Percentiles rank a stretch among this genome's conserved stretches.
phyloP scores from a whole-genome alignment of 2,797 vertebrate genomes.

The Sebastes jordani region DNA sequence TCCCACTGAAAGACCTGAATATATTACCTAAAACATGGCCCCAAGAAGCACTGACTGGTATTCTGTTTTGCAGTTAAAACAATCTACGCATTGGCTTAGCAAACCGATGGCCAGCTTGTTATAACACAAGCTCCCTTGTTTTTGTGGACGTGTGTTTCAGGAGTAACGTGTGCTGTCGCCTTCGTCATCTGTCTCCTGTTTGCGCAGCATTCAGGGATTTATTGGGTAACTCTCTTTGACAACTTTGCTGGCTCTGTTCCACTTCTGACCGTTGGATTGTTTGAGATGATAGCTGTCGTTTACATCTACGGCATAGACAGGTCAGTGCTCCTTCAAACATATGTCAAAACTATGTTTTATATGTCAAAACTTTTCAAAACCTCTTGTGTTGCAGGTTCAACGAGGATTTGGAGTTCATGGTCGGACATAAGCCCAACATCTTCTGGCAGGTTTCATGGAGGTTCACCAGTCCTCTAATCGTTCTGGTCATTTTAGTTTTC shows the following conservation, averaged over 20 bases:
- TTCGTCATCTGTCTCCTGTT: conserved; percentile 89
- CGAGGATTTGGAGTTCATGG: conserved; percentile 90
- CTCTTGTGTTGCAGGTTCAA: conserved; percentile 84
- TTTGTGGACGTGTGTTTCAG: conserved; percentile 71
- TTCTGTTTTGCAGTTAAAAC: too few species aligned
- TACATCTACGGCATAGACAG: conserved; percentile 89
- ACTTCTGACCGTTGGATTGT: conserved; percentile 90
- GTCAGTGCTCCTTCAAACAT: conserved; percentile 30
- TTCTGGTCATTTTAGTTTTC: conserved; percentile 89
- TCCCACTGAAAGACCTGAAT: conserved; percentile 89
- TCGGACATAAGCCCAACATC: conserved; percentile 88
- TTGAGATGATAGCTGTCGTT: conserved; percentile 89
- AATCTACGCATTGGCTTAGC: too few species aligned
- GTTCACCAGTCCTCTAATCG: conserved; percentile 86
- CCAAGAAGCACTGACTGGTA: conserved; percentile 87
- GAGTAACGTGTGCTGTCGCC: conserved; percentile 80
- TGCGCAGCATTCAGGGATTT: conserved; percentile 89
- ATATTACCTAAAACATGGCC: conserved; percentile 85
- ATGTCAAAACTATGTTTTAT: too few species aligned
- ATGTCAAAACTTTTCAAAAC: not conserved
- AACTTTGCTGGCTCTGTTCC: conserved; percentile 92
- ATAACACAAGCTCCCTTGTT: not conserved
- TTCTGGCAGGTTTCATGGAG: conserved; percentile 93
- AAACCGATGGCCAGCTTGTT: not conserved
- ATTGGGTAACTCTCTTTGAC: conserved; percentile 93